Base-by-base conservation (phyloP, 2,888 invertebrate species). In the Plebejus melissa region DNA sequence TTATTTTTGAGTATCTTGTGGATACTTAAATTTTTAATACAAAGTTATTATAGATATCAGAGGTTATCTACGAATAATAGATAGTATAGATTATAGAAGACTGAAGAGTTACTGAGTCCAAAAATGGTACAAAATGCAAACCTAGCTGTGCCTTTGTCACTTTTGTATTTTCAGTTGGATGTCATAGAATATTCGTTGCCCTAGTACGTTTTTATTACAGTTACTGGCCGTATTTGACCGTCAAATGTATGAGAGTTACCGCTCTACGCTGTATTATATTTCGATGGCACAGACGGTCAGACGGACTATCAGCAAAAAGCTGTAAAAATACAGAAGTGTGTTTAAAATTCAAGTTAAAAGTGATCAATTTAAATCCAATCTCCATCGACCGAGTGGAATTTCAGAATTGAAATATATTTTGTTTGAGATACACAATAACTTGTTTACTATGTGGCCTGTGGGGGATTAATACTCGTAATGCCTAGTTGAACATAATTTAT, bases 361-460 rank as follows among this genome's bases (percentile, higher is more conserved):
- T 65, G 32, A 32, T 65, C 65, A 65, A 65, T 65, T 65, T 65
- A 36, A 65, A 65, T 65, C 1, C 13, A 65, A 65, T 65, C 65
- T 32, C 32, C 1, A 13, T 13, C 32, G 65, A 65, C 4, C 28
- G 60, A 22, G 16, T 65, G 16, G 36, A 65, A 65, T 65, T 32
- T 65, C 16, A 36, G 65, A 16, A 32, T 32, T 32, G 5, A 11
- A 65, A 16, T 65, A 11, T 65, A 32, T 13, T 65, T 6, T 60
- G 60, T 60, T 60, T 60, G 28, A 28, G 22, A 11, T 60, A 28
- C 58, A 2, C n/a, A 5, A 57, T 57, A 57, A 4, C 16, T n/a
- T 58, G 16, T 7, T 58, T 22, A 46, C 46, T 11, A 9, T 46
- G 46, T 46, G 9, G 46, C 9, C 46, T 46, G 46, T 46, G 9